Evolutionary conservation across 2,797 vertebrate genomes (phyloP).

Genomic region (Gephyroberyx darwinii): DNA sequence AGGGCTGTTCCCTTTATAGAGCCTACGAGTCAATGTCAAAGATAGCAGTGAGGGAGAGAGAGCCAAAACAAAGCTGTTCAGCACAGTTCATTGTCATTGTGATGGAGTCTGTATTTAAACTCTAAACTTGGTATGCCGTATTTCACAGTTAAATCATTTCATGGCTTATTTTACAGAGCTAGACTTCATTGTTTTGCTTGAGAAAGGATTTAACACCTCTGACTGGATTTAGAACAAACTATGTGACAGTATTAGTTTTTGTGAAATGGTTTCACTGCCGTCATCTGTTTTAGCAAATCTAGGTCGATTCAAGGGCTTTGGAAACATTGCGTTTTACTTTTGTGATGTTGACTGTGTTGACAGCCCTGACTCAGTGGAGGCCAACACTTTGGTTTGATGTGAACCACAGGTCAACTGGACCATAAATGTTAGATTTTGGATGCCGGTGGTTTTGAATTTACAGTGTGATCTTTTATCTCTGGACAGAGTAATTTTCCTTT

Average conservation of each 20-base stretch:
- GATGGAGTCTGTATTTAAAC: conserved; percentile 15
- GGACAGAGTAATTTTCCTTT: background rate
- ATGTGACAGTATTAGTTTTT: conserved; percentile 51
- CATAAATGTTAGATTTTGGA: conserved; percentile 19
- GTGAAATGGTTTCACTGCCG: conserved; percentile 52
- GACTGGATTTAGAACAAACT: conserved; percentile 46
- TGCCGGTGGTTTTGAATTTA: conserved; percentile 2
- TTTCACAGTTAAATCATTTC: background rate
- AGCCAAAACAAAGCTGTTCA: conserved; percentile 25
- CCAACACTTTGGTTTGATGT: conserved; percentile 28
- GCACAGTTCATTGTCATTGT: background rate
- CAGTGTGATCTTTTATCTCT: background rate
- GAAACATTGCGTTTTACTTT: conserved; percentile 17
- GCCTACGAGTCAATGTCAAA: conserved; percentile 31
- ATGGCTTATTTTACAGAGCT: background rate
- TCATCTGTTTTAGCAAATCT: conserved; percentile 52
- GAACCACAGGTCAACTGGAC: conserved; percentile 12
- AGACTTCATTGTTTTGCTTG: conserved; percentile 24
- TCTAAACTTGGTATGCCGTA: background rate
- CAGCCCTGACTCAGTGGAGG: conserved; percentile 13
- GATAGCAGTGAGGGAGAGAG: conserved; percentile 29
- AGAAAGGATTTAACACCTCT: conserved; percentile 54
- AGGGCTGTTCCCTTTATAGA: conserved; percentile 49
- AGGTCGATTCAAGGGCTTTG: conserved; percentile 33
- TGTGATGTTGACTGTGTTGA: conserved; percentile 20